Base-by-base conservation (phyloP, 2,797 vertebrate species). In the Huso huso region DNA sequence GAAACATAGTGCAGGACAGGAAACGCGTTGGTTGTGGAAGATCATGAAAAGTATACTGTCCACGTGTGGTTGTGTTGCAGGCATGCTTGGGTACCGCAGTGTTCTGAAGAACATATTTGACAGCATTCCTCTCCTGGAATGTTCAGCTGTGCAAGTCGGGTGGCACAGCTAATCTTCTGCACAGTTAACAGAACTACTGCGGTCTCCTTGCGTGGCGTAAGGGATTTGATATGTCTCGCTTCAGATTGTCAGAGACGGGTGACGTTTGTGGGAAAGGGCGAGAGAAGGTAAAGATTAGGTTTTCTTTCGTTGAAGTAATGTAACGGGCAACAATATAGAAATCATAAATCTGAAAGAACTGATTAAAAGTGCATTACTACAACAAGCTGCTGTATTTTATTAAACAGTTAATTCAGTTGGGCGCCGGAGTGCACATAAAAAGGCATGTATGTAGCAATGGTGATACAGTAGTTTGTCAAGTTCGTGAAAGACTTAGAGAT, bases 141-240 rank as follows among this genome's bases (percentile, higher is more conserved):
- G 74, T 76, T 49, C 51, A 71, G 5, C 64, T 76, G 62, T 75
- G 65, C 11, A 48, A 7, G 13, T 62, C 55, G 59, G 6, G 62
- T 70, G 58, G 52, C 49, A 2, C 64, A 65, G 9, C 6, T 70
- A 11, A n/a, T 72, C 61, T 66, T 10, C 15, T 7, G 62, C 52
- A 69, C 71, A 8, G 57, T 58, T 18, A 66, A 53, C 18, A 64
- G 49, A 70, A 4, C 7, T 7, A 11, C 10, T 23, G 48, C 64
- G 4, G 18, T 63, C 52, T 48, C 62, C 9, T 48, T 66, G 65
- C 48, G 60, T 11, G 62, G 55, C 6, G 6, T 60, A 63, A 69
- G 71, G 66, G 55, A 37, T 55, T 57, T 71, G 49, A 52, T 48
- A 8, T 62, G 67, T 9, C 50, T 57, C 13, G 60, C 55, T 55